Evolutionary conservation across 2,113 vertebrate genomes (phyloP).

Genomic region (Chinchilla lanigera): DNA sequence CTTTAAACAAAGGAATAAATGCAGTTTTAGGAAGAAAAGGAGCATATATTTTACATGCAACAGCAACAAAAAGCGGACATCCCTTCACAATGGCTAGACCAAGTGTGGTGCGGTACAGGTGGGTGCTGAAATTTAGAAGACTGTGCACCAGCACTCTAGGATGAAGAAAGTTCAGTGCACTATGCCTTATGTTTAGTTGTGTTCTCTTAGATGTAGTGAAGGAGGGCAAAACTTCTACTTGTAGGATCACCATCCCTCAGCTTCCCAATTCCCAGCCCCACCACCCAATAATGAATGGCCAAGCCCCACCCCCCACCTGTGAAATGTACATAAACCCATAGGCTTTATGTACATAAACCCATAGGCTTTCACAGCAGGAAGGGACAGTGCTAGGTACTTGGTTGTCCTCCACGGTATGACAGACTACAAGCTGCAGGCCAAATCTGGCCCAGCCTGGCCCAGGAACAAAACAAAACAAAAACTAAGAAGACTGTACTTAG

Average conservation of each 20-base stretch:
- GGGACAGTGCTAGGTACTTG: neutral
- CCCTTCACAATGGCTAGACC: neutral
- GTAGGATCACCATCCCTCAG: fast-evolving
- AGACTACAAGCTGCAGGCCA: neutral
- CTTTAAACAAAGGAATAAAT: slow-evolving; percentile 1
- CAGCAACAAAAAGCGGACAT: neutral
- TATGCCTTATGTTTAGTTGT: neutral
- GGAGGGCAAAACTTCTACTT: neutral
- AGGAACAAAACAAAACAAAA: slow-evolving; percentile 3
- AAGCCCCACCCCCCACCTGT: fast-evolving
- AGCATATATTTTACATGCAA: neutral
- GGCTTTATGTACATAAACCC: neutral
- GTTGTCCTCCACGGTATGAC: neutral
- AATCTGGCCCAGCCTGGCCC: neutral
- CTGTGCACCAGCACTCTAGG: neutral
- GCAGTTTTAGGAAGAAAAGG: neutral
- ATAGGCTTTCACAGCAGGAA: neutral
- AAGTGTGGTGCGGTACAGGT: too few relatives aligned
- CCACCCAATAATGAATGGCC: fast-evolving
- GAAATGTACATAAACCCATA: neutral
- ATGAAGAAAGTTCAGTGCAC: neutral
- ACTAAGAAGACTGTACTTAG: neutral
- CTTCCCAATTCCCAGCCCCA: neutral
- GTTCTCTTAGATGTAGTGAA: neutral
- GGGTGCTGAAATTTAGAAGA: neutral